These are phyloP conservation scores for Watsonalla binaria DNA, from an alignment of 2,888 invertebrate genomes.

Conservation along the genomic window DNA sequence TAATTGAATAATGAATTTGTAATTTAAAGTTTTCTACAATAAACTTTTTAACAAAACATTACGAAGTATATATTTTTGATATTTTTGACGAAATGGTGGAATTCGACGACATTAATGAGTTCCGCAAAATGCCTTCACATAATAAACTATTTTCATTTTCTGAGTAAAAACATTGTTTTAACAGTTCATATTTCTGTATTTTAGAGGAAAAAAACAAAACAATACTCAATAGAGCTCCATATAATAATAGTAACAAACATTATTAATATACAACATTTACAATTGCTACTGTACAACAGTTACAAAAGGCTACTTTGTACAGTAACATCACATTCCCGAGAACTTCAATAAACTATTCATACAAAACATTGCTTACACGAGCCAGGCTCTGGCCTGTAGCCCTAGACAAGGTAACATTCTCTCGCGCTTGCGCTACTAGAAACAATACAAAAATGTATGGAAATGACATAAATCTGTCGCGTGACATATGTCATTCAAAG, in stretches of 20 bases:
- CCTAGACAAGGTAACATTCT: too few species aligned
- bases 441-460: too few species aligned
- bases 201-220: conserved; percentile 6
- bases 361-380: conserved; percentile 30
- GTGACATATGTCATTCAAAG: too few species aligned
- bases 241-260: conserved; percentile 38
- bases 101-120: too few species aligned
- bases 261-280: conserved; percentile 33
- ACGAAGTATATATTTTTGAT: too few species aligned
- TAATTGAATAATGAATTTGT: neutral
- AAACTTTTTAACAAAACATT: too few species aligned
- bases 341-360: conserved; percentile 22
- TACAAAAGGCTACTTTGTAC: conserved; percentile 34
- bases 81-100: too few species aligned
- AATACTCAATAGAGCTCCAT: conserved; percentile 45
- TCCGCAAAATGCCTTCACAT: too few species aligned
- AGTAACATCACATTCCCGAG: conserved; percentile 20
- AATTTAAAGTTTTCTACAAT: neutral
- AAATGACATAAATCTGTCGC: too few species aligned
- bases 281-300: conserved; percentile 28
- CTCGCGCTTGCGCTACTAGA: too few species aligned
- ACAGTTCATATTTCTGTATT: conserved; percentile 1
- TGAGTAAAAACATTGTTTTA: neutral
- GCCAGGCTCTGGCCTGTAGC: conserved; percentile 10
- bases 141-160: too few species aligned